Base-by-base conservation (phyloP, 2,113 vertebrate genomes). In the Oncorhynchus kisutch region DNA sequence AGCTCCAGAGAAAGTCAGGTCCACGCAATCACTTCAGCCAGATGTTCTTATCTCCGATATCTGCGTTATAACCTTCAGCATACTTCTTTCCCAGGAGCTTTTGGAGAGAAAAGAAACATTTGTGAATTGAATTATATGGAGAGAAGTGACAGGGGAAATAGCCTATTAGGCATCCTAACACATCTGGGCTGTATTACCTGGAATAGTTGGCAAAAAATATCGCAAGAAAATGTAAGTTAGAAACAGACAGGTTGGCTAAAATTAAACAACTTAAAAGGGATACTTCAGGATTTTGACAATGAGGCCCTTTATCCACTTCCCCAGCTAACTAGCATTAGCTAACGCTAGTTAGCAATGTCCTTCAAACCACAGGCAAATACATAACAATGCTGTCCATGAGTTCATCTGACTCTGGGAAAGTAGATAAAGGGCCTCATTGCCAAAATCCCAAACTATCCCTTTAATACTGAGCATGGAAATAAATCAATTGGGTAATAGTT, bases 41-140 rank as follows among this genome's bases (percentile, higher is more conserved):
- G 91, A 99, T 95, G 91, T 93, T 84, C 86, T 95, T 96, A 93
- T 99, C 96, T 5, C 96, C 97, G 0, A 91, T 78, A 0, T 98
- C 96, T 0, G 85, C 81, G 0, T 99, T 99, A 86, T 93, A 97
- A 57, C 97, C 97, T 0, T 78, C 39, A 0, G 6, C 69, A 5
- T 92, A 98, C 74, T 57, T 91, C 88, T 92, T 95, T 67, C 96
- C 97, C 0, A 93, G 95, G 65, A 97, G 93, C 96, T 99, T 54
- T 54, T 18, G 5, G 65, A 83, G 71, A 68, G 65, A 70, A 75
- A 79, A 82, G 69, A 8, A 62, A 34, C 29, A 65, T 27, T 34
- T 34, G 34, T 76, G 4, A 75, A 76, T 3, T 39, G 4, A 67
- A 65, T 5, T 16, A 16, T 25, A 67, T 5, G 31, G 14, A 68